Evolutionary conservation across 2,888 invertebrate species (phyloP), one percentile per base, ranked within the genome.

Genomic region (Acanthosoma haemorrhoidale): DNA sequence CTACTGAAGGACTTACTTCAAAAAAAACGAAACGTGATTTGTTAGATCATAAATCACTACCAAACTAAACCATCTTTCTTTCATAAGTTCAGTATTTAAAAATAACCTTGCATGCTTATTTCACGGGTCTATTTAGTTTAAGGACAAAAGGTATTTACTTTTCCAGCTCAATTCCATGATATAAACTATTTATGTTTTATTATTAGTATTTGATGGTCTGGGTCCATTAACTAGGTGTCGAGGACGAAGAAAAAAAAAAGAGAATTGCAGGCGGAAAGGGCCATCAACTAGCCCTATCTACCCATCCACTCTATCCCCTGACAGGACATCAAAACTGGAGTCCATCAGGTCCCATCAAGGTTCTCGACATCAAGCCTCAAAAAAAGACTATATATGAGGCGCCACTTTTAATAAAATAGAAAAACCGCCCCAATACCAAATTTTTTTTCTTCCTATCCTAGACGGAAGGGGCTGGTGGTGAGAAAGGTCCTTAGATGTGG

Each of bases 351-450:
- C 51, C 51, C 25, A 51, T 51, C 51, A 25, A 11, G 8, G 41
- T 3, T 3, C n/a, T n/a, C n/a, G n/a, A n/a, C n/a, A n/a, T n/a
- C n/a, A n/a, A 16, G 3, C 41, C 2, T 21, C 51, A 51, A 51
- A 51, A 51, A 51, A 51, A 51, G 51, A n/a, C 25, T 51, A 51
- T 51, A 51, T 51, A 51, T 51, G 51, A 25, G 51, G 51, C 51
- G 51, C 51, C 51, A 51, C 51, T n/a, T 51, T 25, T 51, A 51
- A 51, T 51, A 51, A 51, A 51, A 51, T 51, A 51, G 25, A 51
- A 51, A 51, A 51, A 51, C 51, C n/a, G n/a, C 51, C 51, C 51
- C 51, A 25, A 51, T 51, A 51, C 25, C 29, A 51, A 5, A 18
- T 51, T 51, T 51, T 51, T 51, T 25, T 9, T 6, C 41, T 39